Base-by-base conservation (phyloP, 2,797 vertebrate genomes). In the Loriculus beryllinus region DNA sequence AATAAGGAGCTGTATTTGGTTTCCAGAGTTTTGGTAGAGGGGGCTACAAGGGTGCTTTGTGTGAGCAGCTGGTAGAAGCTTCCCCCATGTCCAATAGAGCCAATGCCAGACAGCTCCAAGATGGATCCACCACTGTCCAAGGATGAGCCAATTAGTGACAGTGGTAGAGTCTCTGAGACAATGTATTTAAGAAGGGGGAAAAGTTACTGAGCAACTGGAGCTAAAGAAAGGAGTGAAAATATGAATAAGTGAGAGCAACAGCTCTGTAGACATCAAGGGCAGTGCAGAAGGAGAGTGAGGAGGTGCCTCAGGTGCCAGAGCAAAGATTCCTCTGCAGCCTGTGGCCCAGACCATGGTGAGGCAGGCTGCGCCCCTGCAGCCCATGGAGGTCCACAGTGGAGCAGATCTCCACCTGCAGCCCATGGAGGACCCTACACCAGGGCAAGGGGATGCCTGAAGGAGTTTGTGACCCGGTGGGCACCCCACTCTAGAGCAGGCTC, bases 381-480 rank as follows among this genome's bases (percentile, higher is more conserved):
- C 23, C 60, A 12, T 13, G 28, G 45, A 23, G 29, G 7, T 14
- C 45, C 11, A 17, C 1, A 4, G n/a, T 10, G 43, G 22, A 59
- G 22, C n/a, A 19, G 3, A 26, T 15, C 13, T 26, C 22, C 28
- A 17, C 14, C 49, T n/a, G 67, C 59, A 42, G 6, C 23, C 25
- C 5, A 0, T 12, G n/a, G 19, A 31, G 16, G 42, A 2, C 7
- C n/a, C 14, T 39, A 31, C 1, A 0, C 45, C 25, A 31, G 29
- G 59, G 59, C 51, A 45, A 33, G 17, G 7, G 12, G 14, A 6
- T 42, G 67, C 33, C 56, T 37, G 26, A 35, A 37, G 52, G 23
- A 52, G 45, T 31, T 45, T n/a, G 52, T 29, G 74, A 42, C 5
- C 5, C 31, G 1, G 1, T 8, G 31, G 47, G 47, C 47, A 60